phyloP scores from a whole-genome alignment of 2,888 invertebrate species.

The Rhimphoctona megacephalus region DNA sequence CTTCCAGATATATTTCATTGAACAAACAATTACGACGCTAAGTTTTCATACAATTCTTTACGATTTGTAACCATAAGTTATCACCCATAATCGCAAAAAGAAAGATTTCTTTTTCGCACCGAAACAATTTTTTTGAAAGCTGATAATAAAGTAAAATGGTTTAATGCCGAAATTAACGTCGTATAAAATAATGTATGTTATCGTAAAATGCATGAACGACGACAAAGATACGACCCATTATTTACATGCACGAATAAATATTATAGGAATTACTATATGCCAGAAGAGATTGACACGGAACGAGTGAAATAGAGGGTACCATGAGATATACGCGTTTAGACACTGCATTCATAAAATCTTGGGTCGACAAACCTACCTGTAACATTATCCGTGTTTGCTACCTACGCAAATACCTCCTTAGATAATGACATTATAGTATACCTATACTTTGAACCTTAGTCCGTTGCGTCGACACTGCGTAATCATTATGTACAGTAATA shows the following conservation, averaged over 20 bases:
- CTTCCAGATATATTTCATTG: neutral
- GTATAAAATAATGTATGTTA: neutral
- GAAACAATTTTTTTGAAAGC: too few relatives aligned
- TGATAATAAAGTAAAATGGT: too few relatives aligned
- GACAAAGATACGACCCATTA: constrained; percentile 7
- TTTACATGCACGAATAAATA: constrained; percentile 19
- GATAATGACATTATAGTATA: constrained; percentile 22
- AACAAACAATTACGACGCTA: neutral
- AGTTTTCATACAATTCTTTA: neutral
- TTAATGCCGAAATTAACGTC: neutral
- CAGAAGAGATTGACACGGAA: neutral
- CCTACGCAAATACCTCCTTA: constrained; percentile 54
- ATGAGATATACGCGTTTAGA: neutral
- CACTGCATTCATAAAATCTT: constrained; percentile 31
- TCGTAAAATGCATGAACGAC: neutral
- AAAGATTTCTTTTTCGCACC: neutral
- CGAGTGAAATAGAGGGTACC: constrained; percentile 7
- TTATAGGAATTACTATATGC: neutral
- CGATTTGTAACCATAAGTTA: neutral
- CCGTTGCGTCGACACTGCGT: constrained; percentile 25
- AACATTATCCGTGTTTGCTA: neutral
- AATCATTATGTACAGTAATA: constrained; percentile 35
- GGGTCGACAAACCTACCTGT: constrained; percentile 39
- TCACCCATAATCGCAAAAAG: neutral
- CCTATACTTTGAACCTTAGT: neutral